Conservation (phyloP, 2,888 invertebrate genomes). For the Brachylomia viminalis region DNA sequence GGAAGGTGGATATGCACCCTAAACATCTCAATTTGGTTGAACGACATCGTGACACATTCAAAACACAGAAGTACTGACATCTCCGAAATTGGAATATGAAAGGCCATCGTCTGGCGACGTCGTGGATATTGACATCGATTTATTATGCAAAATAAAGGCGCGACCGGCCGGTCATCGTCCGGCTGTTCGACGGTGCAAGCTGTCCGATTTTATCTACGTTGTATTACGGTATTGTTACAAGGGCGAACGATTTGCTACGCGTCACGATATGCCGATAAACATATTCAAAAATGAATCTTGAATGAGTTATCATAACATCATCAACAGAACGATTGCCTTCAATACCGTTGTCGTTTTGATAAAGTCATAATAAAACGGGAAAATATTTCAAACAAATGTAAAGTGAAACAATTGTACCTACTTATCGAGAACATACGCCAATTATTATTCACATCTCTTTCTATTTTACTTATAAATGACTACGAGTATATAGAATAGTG, state of each 20-base stretch:
- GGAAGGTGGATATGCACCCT: slow-evolving; percentile 4
- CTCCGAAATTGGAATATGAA: slow-evolving; percentile 61
- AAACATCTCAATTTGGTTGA: slow-evolving; percentile 49
- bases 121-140: slow-evolving; percentile 71
- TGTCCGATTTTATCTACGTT: slow-evolving; percentile 42
- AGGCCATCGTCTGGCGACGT: slow-evolving; percentile 48
- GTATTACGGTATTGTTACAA: slow-evolving; percentile 37
- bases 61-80: slow-evolving; percentile 55
- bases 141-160: slow-evolving; percentile 75
- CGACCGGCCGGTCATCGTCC: slow-evolving; percentile 19
- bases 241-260: slow-evolving; percentile 26
- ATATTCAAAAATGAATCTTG: neutral
- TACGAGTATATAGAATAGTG: neutral
- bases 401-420: neutral
- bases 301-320: neutral
- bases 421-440: neutral
- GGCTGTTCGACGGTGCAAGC: slow-evolving; percentile 2
- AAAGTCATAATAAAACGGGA: neutral
- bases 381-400: slow-evolving; percentile 4
- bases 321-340: neutral
- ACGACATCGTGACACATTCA: slow-evolving; percentile 52
- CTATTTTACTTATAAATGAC: neutral
- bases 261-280: slow-evolving; percentile 16
- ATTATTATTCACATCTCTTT: neutral
- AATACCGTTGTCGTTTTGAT: neutral